These are phyloP conservation scores for Andrena hattorfiana DNA, from an alignment of 2,888 invertebrate genomes.

Conservation along the genomic window DNA sequence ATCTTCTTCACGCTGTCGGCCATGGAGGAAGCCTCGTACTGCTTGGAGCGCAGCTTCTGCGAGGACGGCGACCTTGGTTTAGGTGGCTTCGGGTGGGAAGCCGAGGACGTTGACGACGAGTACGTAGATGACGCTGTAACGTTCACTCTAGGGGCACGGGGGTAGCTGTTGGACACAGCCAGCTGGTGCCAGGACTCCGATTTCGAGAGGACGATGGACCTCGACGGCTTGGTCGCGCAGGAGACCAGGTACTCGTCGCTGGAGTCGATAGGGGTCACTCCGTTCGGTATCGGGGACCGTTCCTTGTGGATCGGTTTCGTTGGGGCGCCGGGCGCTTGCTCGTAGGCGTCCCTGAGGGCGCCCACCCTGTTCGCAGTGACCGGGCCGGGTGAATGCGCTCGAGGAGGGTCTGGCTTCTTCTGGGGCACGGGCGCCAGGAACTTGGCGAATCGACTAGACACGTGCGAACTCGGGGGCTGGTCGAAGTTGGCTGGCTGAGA, in stretches of 20 bases:
- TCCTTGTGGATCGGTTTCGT: slow-evolving; percentile 65
- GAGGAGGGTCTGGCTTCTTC: slow-evolving; percentile 44
- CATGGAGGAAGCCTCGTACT: slow-evolving; percentile 89
- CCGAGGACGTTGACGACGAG: slow-evolving; percentile 63
- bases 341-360: slow-evolving; percentile 67
- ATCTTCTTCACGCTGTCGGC: slow-evolving; percentile 80
- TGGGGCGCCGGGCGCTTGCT: slow-evolving; percentile 51
- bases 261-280: slow-evolving; percentile 75
- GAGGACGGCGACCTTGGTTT: slow-evolving; percentile 92
- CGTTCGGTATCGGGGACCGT: slow-evolving; percentile 68
- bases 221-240: slow-evolving; percentile 79
- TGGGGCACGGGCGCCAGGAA: slow-evolving; percentile 35
- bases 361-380: slow-evolving; percentile 56
- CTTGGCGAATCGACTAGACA: slow-evolving; percentile 22
- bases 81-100: slow-evolving; percentile 78
- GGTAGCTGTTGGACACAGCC: slow-evolving; percentile 82
- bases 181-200: slow-evolving; percentile 94
- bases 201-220: slow-evolving; percentile 86
- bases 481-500: slow-evolving; percentile 40
- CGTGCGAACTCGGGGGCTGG: slow-evolving; percentile 2
- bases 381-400: slow-evolving; percentile 47
- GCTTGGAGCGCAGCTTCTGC: slow-evolving; percentile 89
- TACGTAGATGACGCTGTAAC: not conserved
- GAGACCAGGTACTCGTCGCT: slow-evolving; percentile 83
- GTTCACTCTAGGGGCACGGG: slow-evolving; percentile 81